A percentile compares a stretch with the other conserved stretches of the same genome.
These are phyloP conservation scores for Papilio protenor DNA, from an alignment of 2,888 invertebrate species.

Conservation along the genomic window DNA sequence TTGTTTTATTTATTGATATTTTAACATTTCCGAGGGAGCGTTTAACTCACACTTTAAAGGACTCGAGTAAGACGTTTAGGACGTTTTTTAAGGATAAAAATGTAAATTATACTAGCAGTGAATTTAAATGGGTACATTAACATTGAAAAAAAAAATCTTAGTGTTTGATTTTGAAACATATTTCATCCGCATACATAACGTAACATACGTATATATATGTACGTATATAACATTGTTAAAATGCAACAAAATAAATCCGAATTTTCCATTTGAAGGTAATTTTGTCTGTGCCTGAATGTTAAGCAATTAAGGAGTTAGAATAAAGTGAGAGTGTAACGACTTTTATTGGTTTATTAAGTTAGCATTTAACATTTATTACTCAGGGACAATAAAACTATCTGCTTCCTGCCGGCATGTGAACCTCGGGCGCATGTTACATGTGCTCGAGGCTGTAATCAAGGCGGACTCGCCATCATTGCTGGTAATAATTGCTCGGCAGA, in stretches of 20 bases:
- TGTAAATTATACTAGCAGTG: background rate
- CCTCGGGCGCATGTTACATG: constrained; percentile 44
- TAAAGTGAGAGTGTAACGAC: constrained; percentile 1
- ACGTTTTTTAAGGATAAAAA: no score
- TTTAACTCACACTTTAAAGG: no score
- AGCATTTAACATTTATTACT: background rate
- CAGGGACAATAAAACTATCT: constrained; percentile 3
- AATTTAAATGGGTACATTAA: background rate
- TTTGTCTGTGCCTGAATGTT: background rate
- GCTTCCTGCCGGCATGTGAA: constrained; percentile 9
- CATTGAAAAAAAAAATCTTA: no score
- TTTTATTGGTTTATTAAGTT: background rate
- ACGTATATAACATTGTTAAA: no score
- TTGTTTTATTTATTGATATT: no score
- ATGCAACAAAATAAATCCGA: no score
- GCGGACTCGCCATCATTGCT: constrained; percentile 64
- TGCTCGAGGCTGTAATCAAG: constrained; percentile 62
- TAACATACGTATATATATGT: no score
- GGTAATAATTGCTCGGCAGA: constrained; percentile 59
- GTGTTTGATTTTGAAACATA: no score
- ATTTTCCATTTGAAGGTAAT: no score
- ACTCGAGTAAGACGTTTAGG: no score
- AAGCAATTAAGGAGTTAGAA: background rate
- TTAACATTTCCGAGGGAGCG: no score
- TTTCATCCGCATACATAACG: no score